These are phyloP conservation scores for Anticlea derivata DNA, from an alignment of 2,888 invertebrate genomes.

Conservation along the genomic window DNA sequence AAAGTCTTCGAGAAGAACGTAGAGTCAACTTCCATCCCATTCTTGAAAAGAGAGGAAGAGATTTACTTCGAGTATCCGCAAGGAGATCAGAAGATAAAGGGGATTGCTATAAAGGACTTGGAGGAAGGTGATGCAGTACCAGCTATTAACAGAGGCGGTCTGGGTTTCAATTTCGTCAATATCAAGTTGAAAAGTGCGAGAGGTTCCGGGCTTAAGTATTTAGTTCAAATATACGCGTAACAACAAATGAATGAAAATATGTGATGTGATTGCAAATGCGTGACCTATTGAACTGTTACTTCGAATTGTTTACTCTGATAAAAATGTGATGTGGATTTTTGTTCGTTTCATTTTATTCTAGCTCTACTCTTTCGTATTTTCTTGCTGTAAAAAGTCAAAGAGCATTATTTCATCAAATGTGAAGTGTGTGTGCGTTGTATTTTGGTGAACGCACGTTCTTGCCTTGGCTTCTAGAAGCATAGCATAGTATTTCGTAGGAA, in stretches of 20 bases:
- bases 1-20: conserved; percentile 58
- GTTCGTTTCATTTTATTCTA: not conserved
- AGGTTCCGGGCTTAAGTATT: conserved; percentile 64
- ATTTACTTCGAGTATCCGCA: conserved; percentile 56
- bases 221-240: conserved; percentile 72
- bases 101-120: conserved; percentile 70
- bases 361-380: too few relatives aligned
- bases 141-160: conserved; percentile 67
- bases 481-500: too few relatives aligned
- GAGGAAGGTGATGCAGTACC: conserved; percentile 68
- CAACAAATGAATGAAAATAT: conserved; percentile 1
- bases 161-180: conserved; percentile 65
- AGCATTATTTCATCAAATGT: too few relatives aligned
- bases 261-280: not conserved
- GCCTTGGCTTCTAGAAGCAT: too few relatives aligned
- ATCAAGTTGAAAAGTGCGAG: conserved; percentile 74
- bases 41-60: conserved; percentile 61
- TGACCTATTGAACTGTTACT: conserved; percentile 7
- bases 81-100: conserved; percentile 67
- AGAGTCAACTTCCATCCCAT: conserved; percentile 50
- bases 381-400: too few relatives aligned
- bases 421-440: too few relatives aligned
- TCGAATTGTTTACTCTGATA: not conserved
- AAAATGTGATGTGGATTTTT: conserved; percentile 2
- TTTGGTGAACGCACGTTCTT: too few relatives aligned